Evolutionary conservation across 2,113 vertebrate genomes (phyloP), one percentile per base, ranked within the genome.

Genomic region (Orycteropus afer): DNA sequence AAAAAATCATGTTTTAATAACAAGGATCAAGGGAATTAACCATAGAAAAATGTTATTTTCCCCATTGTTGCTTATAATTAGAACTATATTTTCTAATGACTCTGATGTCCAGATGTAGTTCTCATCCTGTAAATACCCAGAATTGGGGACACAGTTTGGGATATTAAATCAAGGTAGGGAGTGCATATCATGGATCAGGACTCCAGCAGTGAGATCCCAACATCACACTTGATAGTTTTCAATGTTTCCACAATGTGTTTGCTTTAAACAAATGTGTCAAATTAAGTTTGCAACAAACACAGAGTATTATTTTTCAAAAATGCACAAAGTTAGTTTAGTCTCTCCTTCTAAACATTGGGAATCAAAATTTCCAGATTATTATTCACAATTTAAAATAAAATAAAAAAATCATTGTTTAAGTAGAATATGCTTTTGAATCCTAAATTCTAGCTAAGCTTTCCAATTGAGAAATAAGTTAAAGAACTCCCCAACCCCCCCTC

Each of bases 281-380:
- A 91, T 2, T 32, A 53, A 22, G 8, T 9, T 10, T 49, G 12
- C 18, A 67, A 3, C 4, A 27, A 91, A 86, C 0, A 47, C 1
- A 32, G 37, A 90, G 37, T 78, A 18, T n/a, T 74, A 76, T 71
- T 59, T 76, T n/a, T 18, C 8, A 49, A 73, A 42, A 73, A 51
- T 67, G 3, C 22, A 27, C 37, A 69, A 83, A 90, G 15, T 32
- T 27, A 83, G 32, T 79, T 81, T 92, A n/a, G 3, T 79, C 87
- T 51, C 6, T 81, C 18, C 17, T 0, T 57, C 3, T 83, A 22
- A 47, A 79, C 1, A 51, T 53, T 32, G 7, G 5, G 22, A 20
- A 76, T 95, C 18, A 79, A 2, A 83, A 86, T 91, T 91, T 94
- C 17, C 29, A 40, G 29, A 76, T 81, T 87, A 89, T 63, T 89